phyloP scores from a whole-genome alignment of 2,113 vertebrate species.

The Tinamus guttatus region DNA sequence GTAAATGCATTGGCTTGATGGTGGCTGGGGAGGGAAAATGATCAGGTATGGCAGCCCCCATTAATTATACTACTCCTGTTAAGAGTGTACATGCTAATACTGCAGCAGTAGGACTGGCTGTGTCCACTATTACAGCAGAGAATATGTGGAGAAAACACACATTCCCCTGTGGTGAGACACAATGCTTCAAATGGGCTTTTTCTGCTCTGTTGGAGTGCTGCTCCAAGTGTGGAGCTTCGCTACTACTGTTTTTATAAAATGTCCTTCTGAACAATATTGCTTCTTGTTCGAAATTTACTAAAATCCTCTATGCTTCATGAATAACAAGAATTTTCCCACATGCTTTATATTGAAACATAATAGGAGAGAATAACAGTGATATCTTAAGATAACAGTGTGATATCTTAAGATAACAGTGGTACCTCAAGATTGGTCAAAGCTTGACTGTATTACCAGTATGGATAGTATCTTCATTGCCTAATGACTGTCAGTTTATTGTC shows the following conservation, averaged over 20 bases:
- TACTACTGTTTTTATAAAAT: background rate
- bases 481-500: background rate
- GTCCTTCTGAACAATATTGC: background rate
- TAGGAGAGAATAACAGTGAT: background rate
- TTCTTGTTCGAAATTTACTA: background rate
- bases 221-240: background rate
- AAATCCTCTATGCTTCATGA: background rate
- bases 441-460: background rate
- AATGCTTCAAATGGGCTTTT: background rate
- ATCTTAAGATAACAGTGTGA: background rate
- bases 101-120: background rate
- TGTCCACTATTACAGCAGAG: background rate
- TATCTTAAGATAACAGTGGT: background rate
- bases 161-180: background rate
- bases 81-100: background rate
- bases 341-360: background rate
- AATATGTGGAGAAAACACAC: background rate
- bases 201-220: background rate
- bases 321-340: background rate
- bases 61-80: background rate
- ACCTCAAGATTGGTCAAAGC: background rate
- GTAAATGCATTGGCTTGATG: background rate
- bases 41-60: background rate
- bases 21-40: background rate
- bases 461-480: background rate